These are phyloP conservation scores for Abramis brama DNA, from an alignment of 2,113 vertebrate species.

Conservation along the genomic window DNA sequence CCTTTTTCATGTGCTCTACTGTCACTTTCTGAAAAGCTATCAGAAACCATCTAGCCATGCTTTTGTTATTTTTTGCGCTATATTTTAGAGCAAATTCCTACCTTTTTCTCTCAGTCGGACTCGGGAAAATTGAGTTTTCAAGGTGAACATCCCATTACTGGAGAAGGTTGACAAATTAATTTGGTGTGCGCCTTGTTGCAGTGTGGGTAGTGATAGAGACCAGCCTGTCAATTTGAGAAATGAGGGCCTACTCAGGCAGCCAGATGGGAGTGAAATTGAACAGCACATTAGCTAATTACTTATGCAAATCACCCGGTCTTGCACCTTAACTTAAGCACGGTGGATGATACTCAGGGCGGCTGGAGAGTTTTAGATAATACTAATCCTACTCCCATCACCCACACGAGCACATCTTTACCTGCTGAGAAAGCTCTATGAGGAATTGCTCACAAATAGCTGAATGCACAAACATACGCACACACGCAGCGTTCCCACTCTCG, in stretches of 20 bases:
- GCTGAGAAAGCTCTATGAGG: constrained; percentile 54
- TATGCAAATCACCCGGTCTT: constrained; percentile 79
- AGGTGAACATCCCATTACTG: constrained; percentile 80
- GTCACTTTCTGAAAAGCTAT: constrained; percentile 46
- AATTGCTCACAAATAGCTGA: constrained; percentile 49
- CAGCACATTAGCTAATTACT: constrained; percentile 83
- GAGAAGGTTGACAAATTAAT: constrained; percentile 83
- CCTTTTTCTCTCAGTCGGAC: constrained; percentile 61
- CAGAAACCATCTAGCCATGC: constrained; percentile 52
- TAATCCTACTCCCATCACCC: constrained; percentile 61
- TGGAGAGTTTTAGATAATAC: constrained; percentile 72
- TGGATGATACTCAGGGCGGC: constrained; percentile 70
- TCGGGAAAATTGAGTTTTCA: constrained; percentile 83
- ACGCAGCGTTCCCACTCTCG: neutral
- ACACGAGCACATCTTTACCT: constrained; percentile 50
- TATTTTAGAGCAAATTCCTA: constrained; percentile 56
- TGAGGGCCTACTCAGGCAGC: constrained; percentile 74
- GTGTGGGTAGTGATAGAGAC: constrained; percentile 77
- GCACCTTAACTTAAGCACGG: constrained; percentile 77
- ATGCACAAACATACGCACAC: constrained; percentile 39
- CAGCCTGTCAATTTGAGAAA: constrained; percentile 82
- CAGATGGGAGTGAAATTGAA: constrained; percentile 79
- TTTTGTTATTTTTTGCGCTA: constrained; percentile 51
- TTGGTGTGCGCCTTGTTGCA: constrained; percentile 75
- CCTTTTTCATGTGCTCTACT: neutral